Base-by-base conservation (phyloP, 2,888 invertebrate species). In the Lasiommata megera region DNA sequence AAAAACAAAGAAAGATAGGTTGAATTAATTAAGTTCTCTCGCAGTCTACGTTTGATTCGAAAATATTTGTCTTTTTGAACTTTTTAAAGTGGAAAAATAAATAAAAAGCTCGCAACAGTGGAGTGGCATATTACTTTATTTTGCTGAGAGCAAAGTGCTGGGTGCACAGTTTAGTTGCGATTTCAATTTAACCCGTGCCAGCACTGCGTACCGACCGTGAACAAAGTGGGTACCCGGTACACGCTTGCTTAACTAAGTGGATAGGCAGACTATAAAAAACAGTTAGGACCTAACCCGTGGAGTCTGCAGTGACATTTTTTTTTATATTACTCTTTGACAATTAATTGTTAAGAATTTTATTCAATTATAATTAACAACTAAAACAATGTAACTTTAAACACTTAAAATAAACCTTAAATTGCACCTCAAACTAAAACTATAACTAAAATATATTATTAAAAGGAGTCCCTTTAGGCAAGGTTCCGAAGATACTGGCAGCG, bases 141-240 rank as follows among this genome's bases (percentile, higher is more conserved):
- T 48, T 18, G 31, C 37, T 31, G 23, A 29, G 40, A 47, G 46
- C 54, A 38, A 55, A 51, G 59, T 40, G 54, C 34, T 38, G 47
- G 50, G 18, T 31, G 36, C 50, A 41, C 31, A 43, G 58, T 61
- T 50, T 51, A 56, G 52, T 38, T 41, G 59, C 54, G 54, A 59
- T 62, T 59, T 62, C 61, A 58, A 61, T 61, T 61, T 61, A 50
- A 55, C 61, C 52, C 41, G 57, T 37, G 48, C 53, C 44, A 53
- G 57, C 54, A 9, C 47, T 57, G 54, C 50, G 50, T 51, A 54
- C 6, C 44, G 34, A 29, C 60, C 54, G 51, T 54, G 57, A 54
- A 57, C 54, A 44, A 50, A 57, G 48, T 51, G 31, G 14, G 12
- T 37, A 37, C 46, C 46, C 29, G 31, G 6, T 31, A 16, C 31